These are phyloP conservation scores for Panorpa germanica DNA, from an alignment of 2,888 invertebrate genomes.

Conservation along the genomic window DNA sequence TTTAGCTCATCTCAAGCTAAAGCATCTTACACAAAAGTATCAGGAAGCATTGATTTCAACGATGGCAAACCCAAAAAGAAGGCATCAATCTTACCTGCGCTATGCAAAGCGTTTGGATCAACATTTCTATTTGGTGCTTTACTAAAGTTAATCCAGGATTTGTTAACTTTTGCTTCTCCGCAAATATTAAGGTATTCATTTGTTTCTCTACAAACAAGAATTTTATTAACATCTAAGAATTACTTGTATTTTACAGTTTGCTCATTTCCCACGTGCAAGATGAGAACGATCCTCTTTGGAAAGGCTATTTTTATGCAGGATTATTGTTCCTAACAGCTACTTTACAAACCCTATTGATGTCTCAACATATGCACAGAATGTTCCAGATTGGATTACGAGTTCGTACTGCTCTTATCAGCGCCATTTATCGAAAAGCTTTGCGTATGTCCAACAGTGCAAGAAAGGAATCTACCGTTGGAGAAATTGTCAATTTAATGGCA, in stretches of 20 bases:
- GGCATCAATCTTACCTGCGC: slow-evolving; percentile 27
- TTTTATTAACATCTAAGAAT: too few species aligned
- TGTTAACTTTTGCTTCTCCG: slow-evolving; percentile 34
- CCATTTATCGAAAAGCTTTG: slow-evolving; percentile 26
- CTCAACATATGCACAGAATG: slow-evolving; percentile 30
- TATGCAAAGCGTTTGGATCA: slow-evolving; percentile 30
- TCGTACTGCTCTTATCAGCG: slow-evolving; percentile 25
- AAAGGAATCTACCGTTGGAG: slow-evolving; percentile 17
- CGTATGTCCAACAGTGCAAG: slow-evolving; percentile 14
- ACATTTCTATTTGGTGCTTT: slow-evolving; percentile 27
- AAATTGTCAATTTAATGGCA: slow-evolving; percentile 20
- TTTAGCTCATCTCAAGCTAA: slow-evolving; percentile 9
- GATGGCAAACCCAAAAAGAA: slow-evolving; percentile 14
- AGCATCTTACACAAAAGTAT: slow-evolving; percentile 15
- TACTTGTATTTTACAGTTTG: not conserved
- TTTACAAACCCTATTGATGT: slow-evolving; percentile 26
- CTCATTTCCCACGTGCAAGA: not conserved
- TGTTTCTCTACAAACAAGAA: too few species aligned
- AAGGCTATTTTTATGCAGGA: slow-evolving; percentile 28
- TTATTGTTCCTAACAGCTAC: slow-evolving; percentile 26
- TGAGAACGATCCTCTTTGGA: slow-evolving; percentile 22
- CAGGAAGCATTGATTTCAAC: slow-evolving; percentile 15
- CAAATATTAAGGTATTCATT: slow-evolving; percentile 33
- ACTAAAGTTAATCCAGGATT: slow-evolving; percentile 28
- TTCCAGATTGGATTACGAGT: slow-evolving; percentile 31